These are phyloP conservation scores for Xerus inauris DNA, from an alignment of 2,113 vertebrate genomes.

Conservation along the genomic window DNA sequence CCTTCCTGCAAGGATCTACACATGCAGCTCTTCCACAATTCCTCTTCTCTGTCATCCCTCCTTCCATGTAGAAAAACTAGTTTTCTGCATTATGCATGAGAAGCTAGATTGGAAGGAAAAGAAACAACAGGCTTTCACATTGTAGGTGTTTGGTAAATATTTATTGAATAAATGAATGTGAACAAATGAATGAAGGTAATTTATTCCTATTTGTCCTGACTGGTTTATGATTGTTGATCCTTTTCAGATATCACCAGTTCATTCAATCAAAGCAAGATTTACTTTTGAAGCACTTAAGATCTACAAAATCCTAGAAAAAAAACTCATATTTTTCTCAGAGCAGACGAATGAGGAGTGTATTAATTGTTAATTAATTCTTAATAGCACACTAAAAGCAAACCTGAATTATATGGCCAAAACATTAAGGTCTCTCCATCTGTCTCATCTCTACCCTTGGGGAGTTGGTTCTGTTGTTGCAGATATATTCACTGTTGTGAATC, in stretches of 20 bases:
- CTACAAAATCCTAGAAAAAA: not conserved
- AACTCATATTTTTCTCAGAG: slow-evolving; percentile 21
- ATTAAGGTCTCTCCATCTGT: slow-evolving; percentile 13
- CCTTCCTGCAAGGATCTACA: not conserved
- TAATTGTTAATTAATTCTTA: slow-evolving; percentile 71
- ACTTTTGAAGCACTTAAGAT: slow-evolving; percentile 20
- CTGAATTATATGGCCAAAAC: slow-evolving; percentile 40
- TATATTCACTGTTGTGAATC: not conserved
- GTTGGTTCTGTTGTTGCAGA: not conserved
- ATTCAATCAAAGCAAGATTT: slow-evolving; percentile 42
- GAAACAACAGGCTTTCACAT: not conserved
- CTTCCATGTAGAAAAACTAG: not conserved
- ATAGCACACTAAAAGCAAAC: slow-evolving; percentile 63
- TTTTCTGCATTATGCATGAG: not conserved
- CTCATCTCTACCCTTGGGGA: not conserved
- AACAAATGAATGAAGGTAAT: not conserved
- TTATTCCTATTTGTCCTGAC: not conserved
- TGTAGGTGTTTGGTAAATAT: not conserved
- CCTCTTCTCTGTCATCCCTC: not conserved
- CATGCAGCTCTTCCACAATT: not conserved
- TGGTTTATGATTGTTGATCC: not conserved
- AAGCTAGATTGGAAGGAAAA: not conserved
- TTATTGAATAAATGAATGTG: not conserved
- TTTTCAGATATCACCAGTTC: not conserved
- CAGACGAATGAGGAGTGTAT: slow-evolving; percentile 34